Evolutionary conservation across 2,113 vertebrate genomes (phyloP).

Genomic region (Machaerirhynchus nigripectus): DNA sequence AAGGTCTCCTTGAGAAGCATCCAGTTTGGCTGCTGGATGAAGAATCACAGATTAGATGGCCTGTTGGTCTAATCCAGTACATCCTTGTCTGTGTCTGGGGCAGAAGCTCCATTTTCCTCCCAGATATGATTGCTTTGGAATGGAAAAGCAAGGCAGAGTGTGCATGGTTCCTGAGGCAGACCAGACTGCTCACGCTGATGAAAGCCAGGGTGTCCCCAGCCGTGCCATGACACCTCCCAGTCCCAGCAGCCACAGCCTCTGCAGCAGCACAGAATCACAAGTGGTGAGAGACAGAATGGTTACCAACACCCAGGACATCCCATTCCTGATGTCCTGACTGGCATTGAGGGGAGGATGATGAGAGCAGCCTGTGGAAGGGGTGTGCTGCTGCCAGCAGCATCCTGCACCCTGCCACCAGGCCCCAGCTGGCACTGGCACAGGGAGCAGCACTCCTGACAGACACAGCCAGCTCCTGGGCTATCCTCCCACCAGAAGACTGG

Average conservation of each 20-base stretch:
- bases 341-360: background rate
- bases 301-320: background rate
- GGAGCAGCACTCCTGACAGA: background rate
- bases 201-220: background rate
- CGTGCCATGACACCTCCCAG: background rate
- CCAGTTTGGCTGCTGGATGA: background rate
- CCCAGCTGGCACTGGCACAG: background rate
- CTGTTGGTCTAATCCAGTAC: background rate
- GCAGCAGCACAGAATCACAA: background rate
- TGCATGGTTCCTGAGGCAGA: background rate
- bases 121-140: background rate
- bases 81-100: background rate
- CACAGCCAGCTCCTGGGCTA: background rate
- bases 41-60: background rate
- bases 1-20: background rate
- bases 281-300: background rate
- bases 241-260: background rate
- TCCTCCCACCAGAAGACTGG: background rate
- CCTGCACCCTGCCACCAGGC: background rate
- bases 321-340: rapidly evolving
- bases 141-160: background rate
- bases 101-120: background rate
- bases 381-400: background rate
- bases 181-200: background rate
- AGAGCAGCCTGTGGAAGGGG: background rate